Evolutionary conservation across 2,113 vertebrate species (phyloP), one percentile per base, ranked within the genome.

Genomic region (Indicator maculatus): DNA sequence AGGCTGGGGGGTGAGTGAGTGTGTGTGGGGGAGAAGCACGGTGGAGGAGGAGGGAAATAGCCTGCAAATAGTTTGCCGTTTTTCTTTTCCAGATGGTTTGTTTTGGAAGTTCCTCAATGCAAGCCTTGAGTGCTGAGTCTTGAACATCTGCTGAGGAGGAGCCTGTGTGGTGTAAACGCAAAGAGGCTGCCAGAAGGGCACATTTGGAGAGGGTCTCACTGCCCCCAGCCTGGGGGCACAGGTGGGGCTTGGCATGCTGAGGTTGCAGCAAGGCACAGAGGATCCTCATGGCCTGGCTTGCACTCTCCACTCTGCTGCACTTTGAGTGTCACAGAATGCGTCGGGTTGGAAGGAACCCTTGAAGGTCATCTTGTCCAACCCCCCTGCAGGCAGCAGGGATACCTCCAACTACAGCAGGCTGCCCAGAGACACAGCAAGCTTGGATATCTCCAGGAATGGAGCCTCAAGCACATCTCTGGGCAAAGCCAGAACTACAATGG

Each of bases 81-180:
- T 88, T 67, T 67, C 80, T 64, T 80, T 90, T 88, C 90, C 96
- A 96, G 92, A 92, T 93, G 95, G 88, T 86, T 96, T 86, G 73
- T n/a, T 80, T 72, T 90, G 96, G 86, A 93, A 86, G 92, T 78
- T 90, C 39, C 88, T 88, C 66, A 0, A 2, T 55, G 86, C 64
- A 21, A 92, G 81, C 41, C 74, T 44, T 10, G 84, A 89, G 90
- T 9, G 74, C 78, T 60, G 93, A 78, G 83, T 5, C 91, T 19
- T 6, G 83, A 78, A 90, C 93, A 95, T 90, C 91, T 96, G 94
- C 86, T 67, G 90, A 83, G 92, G 93, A 95, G 73, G 88, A 93
- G 87, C 82, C 26, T 2, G 8, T 52, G 19, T 2, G 0, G 71
- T 26, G 4, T 16, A 5, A 70, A 33, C 2, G 64, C 5, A 2